Evolutionary conservation across 2,888 invertebrate genomes (phyloP).

Genomic region (Drosophila formosana): DNA sequence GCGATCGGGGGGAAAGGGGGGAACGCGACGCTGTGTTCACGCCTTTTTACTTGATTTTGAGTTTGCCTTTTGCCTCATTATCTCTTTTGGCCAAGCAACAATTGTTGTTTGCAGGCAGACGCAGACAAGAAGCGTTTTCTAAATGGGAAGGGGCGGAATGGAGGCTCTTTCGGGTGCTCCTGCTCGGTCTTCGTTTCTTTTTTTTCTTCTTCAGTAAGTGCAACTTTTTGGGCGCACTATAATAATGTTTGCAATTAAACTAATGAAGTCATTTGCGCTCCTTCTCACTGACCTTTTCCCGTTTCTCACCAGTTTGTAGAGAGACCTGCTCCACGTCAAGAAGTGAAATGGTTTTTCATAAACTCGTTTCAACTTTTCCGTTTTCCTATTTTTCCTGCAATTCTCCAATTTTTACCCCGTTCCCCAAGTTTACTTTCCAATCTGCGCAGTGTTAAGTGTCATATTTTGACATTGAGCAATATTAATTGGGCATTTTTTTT

Average conservation of each 20-base stretch:
- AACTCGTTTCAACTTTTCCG: conserved; percentile 37
- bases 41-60: conserved; percentile 43
- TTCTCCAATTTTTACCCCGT: not conserved
- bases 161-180: conserved; percentile 1
- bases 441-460: conserved; percentile 65
- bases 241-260: conserved; percentile 79
- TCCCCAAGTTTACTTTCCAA: conserved; percentile 42
- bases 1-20: not conserved
- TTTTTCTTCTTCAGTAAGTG: conserved; percentile 22
- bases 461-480: conserved; percentile 67
- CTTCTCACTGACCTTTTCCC: conserved; percentile 23
- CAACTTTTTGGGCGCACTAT: conserved; percentile 51
- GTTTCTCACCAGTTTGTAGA: not conserved
- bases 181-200: not conserved
- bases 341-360: conserved; percentile 30
- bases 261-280: conserved; percentile 74
- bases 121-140: conserved; percentile 39
- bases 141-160: conserved; percentile 66
- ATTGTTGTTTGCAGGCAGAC: conserved; percentile 42
- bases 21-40: conserved; percentile 46
- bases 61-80: conserved; percentile 34
- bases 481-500: conserved; percentile 63
- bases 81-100: conserved; percentile 57
- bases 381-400: conserved; percentile 24
- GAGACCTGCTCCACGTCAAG: conserved; percentile 7